Evolutionary conservation across 2,113 vertebrate genomes (phyloP).

Genomic region (Isichthys henryi): DNA sequence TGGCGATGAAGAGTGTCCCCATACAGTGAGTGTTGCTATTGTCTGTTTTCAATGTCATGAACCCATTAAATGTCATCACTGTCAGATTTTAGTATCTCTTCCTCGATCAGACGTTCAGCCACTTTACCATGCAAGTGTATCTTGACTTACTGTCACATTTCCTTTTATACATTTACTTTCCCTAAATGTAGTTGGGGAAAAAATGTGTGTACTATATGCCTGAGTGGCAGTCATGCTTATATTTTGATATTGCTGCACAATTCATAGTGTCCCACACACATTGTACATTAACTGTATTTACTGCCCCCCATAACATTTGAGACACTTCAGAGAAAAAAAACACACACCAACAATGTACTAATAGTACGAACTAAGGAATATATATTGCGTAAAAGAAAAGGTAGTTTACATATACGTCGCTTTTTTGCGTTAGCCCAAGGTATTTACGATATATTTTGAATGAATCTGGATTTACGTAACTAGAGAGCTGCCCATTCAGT

Average conservation of each 20-base stretch:
- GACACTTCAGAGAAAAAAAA: background rate
- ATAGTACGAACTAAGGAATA: background rate
- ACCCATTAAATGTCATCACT: background rate
- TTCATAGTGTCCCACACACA: background rate
- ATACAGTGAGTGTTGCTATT: conserved; percentile 55
- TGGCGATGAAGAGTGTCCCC: conserved; percentile 75
- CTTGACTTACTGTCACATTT: background rate
- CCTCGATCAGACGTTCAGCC: background rate
- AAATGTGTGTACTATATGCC: background rate
- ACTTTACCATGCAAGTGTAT: background rate
- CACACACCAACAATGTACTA: background rate
- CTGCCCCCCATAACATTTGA: background rate
- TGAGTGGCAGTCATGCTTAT: background rate
- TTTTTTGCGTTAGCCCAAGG: background rate
- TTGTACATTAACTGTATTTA: background rate
- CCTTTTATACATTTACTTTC: background rate
- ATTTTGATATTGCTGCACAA: background rate
- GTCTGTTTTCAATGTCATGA: background rate
- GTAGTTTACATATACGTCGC: background rate
- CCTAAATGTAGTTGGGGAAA: background rate
- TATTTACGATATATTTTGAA: background rate
- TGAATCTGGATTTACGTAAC: background rate
- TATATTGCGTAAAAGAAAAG: background rate
- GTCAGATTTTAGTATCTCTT: background rate
- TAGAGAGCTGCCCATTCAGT: background rate